Evolutionary conservation across 2,113 vertebrate genomes (phyloP).

Genomic region (Petroica traversi): DNA sequence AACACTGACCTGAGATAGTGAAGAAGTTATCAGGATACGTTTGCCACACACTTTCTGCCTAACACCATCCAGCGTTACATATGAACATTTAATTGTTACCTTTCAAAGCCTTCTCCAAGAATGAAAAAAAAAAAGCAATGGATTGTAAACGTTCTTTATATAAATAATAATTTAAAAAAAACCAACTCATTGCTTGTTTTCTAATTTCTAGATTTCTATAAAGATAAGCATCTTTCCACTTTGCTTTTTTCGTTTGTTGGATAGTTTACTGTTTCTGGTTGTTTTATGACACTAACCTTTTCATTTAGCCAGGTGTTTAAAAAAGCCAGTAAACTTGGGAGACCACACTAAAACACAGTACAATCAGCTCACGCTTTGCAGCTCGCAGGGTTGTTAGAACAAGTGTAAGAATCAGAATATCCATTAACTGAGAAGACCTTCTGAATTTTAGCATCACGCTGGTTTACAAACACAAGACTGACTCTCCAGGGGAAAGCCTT

Average conservation of each 20-base stretch:
- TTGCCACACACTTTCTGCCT: background rate
- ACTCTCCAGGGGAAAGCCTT: background rate
- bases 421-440: background rate
- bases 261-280: background rate
- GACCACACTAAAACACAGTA: background rate
- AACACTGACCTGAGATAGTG: background rate
- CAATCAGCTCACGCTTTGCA: background rate
- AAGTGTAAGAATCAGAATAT: background rate
- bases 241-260: background rate
- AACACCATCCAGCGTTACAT: background rate
- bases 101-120: background rate
- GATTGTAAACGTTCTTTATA: background rate
- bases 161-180: too few species aligned
- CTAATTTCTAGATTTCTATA: background rate
- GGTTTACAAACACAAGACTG: background rate
- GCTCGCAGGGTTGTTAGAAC: background rate
- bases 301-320: background rate
- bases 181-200: background rate
- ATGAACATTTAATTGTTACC: background rate
- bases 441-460: background rate
- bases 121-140: fast-evolving
- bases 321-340: background rate
- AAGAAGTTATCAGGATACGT: background rate
- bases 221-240: background rate
- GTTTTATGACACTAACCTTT: background rate